Evolutionary conservation across 2,113 vertebrate genomes (phyloP).

Genomic region (Cyanoramphus novaezelandiae): DNA sequence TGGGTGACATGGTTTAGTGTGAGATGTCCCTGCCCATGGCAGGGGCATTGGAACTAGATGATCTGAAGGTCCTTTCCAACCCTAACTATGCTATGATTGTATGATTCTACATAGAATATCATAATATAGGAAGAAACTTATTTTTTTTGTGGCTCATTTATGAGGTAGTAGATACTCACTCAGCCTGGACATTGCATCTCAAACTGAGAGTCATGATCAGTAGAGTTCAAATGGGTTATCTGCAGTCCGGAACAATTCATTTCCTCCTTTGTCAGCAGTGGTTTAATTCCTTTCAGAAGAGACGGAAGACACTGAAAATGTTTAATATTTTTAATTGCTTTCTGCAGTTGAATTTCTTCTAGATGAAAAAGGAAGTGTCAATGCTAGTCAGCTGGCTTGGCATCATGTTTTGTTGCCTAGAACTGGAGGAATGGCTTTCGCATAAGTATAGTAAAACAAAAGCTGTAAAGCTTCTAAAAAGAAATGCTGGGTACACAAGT

Average conservation of each 20-base stretch:
- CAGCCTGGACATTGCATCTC: background rate
- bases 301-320: background rate
- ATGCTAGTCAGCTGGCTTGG: background rate
- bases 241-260: background rate
- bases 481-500: background rate
- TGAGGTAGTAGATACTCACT: background rate
- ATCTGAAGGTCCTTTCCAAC: too few relatives aligned
- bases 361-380: background rate
- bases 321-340: background rate
- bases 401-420: background rate
- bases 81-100: background rate
- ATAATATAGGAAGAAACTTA: background rate
- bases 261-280: background rate
- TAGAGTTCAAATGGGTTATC: background rate
- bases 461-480: fast-evolving
- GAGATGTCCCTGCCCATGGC: too few relatives aligned
- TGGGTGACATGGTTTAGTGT: too few relatives aligned
- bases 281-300: background rate
- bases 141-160: background rate
- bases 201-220: background rate
- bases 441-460: background rate
- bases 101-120: background rate
- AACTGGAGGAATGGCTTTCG: background rate
- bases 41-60: too few relatives aligned
- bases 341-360: background rate